Evolutionary conservation across 2,113 vertebrate genomes (phyloP).

Genomic region (Eulemur rufifrons): DNA sequence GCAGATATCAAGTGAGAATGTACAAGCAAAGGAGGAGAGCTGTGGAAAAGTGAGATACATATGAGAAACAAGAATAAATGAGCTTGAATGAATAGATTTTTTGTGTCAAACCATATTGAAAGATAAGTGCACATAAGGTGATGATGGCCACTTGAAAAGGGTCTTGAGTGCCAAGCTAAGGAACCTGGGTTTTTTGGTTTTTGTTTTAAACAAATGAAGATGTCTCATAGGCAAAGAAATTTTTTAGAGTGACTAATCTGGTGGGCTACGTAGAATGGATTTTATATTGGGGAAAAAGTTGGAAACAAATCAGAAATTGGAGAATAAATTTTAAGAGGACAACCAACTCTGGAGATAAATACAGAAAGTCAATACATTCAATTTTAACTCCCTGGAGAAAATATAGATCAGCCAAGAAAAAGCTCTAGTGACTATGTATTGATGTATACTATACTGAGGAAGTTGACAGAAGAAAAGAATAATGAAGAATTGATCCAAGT

Average conservation of each 20-base stretch:
- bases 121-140: not conserved
- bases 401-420: slow-evolving; percentile 5
- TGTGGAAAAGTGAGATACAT: not conserved
- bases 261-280: not conserved
- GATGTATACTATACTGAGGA: not conserved
- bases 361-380: not conserved
- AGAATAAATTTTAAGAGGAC: not conserved
- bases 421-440: not conserved
- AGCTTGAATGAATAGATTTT: not conserved
- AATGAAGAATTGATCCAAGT: not conserved
- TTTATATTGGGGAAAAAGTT: not conserved
- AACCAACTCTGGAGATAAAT: not conserved
- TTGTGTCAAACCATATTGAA: not conserved
- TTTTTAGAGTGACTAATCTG: not conserved
- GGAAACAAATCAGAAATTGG: not conserved
- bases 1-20: not conserved
- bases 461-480: not conserved
- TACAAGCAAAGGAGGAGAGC: not conserved
- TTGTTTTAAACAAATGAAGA: not conserved
- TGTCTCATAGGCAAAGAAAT: not conserved
- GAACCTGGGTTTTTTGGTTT: not conserved
- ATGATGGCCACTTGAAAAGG: not conserved
- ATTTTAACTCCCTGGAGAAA: slow-evolving; percentile 27
- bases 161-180: not conserved
- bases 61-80: not conserved